These are phyloP conservation scores for Embidobia sp. DNA, from an alignment of 2,888 invertebrate genomes.

Conservation along the genomic window DNA sequence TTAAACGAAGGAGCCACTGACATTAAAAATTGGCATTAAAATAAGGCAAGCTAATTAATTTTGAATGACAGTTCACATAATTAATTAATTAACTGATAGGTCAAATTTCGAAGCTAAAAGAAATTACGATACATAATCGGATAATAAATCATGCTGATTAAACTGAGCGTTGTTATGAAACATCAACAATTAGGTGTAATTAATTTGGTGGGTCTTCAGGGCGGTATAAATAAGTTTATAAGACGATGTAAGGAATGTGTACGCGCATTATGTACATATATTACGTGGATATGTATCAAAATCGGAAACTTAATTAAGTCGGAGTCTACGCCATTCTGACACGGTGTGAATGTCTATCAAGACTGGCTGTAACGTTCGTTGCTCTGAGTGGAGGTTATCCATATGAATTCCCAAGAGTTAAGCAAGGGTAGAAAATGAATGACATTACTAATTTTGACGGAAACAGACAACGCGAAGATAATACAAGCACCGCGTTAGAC, in stretches of 20 bases:
- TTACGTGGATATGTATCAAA: slow-evolving; percentile 60
- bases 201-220: slow-evolving; percentile 47
- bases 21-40: too few relatives aligned
- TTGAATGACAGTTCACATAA: too few relatives aligned
- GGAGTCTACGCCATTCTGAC: slow-evolving; percentile 50
- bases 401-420: slow-evolving; percentile 72
- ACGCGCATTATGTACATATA: slow-evolving; percentile 52
- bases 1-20: too few relatives aligned
- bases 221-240: slow-evolving; percentile 49
- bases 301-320: slow-evolving; percentile 65
- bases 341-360: slow-evolving; percentile 65
- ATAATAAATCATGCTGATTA: slow-evolving; percentile 24
- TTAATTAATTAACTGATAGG: not conserved
- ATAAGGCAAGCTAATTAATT: too few relatives aligned
- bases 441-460: slow-evolving; percentile 61
- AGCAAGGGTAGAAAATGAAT: slow-evolving; percentile 66
- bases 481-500: slow-evolving; percentile 32
- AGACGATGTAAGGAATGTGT: slow-evolving; percentile 57
- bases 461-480: slow-evolving; percentile 51
- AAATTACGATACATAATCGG: too few relatives aligned
- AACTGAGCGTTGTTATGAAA: slow-evolving; percentile 7
- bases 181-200: slow-evolving; percentile 44
- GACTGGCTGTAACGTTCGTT: slow-evolving; percentile 69
- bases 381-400: slow-evolving; percentile 71
- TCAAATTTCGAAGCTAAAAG: not conserved